phyloP scores from a whole-genome alignment of 2,797 vertebrate species.

The Kryptolebias ocellatus region DNA sequence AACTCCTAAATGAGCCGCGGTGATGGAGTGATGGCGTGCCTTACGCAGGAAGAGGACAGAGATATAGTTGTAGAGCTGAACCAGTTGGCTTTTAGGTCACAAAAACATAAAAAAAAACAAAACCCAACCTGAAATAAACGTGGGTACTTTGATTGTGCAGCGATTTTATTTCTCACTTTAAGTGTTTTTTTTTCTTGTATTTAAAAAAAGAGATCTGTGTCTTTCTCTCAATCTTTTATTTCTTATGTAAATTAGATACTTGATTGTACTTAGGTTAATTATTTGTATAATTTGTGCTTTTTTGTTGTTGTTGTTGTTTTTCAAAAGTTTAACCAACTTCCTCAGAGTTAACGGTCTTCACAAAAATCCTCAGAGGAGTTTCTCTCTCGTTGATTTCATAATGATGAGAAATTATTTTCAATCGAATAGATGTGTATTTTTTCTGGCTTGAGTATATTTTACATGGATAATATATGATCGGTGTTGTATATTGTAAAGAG shows the following conservation, averaged over 20 bases:
- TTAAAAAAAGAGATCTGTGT: not conserved
- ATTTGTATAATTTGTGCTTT: conserved; percentile 40
- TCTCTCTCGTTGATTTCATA: conserved; percentile 58
- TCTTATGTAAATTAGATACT: conserved; percentile 37
- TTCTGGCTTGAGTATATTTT: conserved; percentile 77
- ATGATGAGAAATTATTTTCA: conserved; percentile 68
- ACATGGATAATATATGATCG: conserved; percentile 73
- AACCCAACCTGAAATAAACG: conserved; percentile 33
- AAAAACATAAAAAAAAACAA: not conserved
- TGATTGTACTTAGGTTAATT: conserved; percentile 44
- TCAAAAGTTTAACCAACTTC: conserved; percentile 18
- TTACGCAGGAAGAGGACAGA: conserved; percentile 58
- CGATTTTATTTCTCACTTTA: conserved; percentile 11
- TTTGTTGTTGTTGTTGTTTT: not conserved
- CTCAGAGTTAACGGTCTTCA: conserved; percentile 33
- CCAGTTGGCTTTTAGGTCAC: conserved; percentile 18
- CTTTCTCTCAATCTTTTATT: conserved; percentile 26
- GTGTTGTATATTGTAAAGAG: conserved; percentile 54
- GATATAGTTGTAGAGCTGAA: conserved; percentile 26
- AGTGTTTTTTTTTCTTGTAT: too few relatives aligned
- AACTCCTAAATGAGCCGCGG: not conserved
- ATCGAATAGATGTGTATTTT: conserved; percentile 75
- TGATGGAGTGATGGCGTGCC: conserved; percentile 58
- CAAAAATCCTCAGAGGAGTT: conserved; percentile 47
- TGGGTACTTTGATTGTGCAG: not conserved